Evolutionary conservation across 2,113 vertebrate genomes (phyloP).

Genomic region (Chaetura pelagica): DNA sequence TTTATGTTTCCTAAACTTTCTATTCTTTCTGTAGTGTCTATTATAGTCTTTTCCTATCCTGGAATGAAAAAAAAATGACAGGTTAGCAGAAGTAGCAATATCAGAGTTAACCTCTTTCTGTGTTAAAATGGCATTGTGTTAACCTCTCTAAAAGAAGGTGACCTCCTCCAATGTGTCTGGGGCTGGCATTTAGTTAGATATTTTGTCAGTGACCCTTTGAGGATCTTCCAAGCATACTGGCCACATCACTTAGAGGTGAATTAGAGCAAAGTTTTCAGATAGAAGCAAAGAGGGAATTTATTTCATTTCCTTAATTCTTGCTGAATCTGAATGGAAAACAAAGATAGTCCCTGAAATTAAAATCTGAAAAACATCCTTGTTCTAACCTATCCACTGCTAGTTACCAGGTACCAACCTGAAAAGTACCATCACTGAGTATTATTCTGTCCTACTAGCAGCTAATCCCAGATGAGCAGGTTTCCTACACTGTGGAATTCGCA

Average conservation of each 20-base stretch:
- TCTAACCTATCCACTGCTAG: neutral
- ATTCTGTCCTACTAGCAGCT: neutral
- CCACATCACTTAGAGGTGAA: neutral
- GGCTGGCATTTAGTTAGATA: neutral
- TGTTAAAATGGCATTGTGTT: neutral
- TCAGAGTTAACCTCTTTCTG: neutral
- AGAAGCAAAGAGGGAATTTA: neutral
- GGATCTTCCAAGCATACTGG: neutral
- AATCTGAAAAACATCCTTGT: neutral
- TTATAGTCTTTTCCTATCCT: neutral
- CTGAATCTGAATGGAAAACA: neutral
- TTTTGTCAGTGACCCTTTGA: neutral
- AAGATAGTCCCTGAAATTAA: neutral
- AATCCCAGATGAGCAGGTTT: neutral
- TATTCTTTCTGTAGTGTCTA: neutral
- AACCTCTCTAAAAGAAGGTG: neutral
- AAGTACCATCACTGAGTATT: neutral
- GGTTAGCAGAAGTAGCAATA: neutral
- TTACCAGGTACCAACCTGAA: neutral
- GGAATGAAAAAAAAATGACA: neutral
- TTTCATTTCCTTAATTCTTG: neutral
- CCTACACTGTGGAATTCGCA: neutral
- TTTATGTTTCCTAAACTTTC: neutral
- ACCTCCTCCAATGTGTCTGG: neutral
- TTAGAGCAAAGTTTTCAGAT: neutral